Evolutionary conservation across 1,140 invertebrate species (phyloP).

Genomic region (Drosophila sucinea): DNA sequence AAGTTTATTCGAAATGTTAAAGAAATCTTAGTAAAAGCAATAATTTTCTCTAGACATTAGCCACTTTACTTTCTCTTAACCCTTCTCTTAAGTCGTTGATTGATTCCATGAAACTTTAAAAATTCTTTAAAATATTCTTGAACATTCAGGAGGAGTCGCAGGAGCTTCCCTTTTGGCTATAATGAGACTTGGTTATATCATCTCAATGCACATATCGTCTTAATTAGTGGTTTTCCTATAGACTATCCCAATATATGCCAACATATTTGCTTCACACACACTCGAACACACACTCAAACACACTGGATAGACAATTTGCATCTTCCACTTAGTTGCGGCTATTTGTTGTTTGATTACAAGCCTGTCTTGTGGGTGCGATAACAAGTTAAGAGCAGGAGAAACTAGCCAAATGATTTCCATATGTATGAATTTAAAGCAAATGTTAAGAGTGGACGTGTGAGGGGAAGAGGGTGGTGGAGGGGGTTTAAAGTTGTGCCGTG

Average conservation of each 20-base stretch:
- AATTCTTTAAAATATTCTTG: too few species aligned
- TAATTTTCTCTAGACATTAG: too few species aligned
- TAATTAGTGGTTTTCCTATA: conserved; percentile 56
- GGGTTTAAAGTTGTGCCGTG: conserved; percentile 64
- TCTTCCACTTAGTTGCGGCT: conserved; percentile 35
- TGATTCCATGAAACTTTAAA: too few species aligned
- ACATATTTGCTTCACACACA: conserved; percentile 5
- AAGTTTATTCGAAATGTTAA: too few species aligned
- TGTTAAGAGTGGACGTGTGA: conserved; percentile 21
- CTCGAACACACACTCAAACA: background rate
- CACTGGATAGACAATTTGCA: conserved; percentile 31
- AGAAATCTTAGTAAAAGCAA: too few species aligned
- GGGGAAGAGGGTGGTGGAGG: background rate
- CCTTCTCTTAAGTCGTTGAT: too few species aligned
- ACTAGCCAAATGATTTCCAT: conserved; percentile 57
- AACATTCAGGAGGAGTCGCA: too few species aligned
- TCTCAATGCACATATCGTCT: conserved; percentile 9
- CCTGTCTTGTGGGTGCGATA: conserved; percentile 62
- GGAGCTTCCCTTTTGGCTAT: background rate
- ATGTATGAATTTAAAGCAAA: conserved; percentile 49
- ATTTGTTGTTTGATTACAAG: conserved; percentile 71
- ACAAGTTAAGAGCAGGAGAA: conserved; percentile 9
- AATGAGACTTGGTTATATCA: background rate
- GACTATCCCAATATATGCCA: conserved; percentile 22
- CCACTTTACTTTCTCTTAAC: too few species aligned